phyloP scores from a whole-genome alignment of 2,113 vertebrate species.

The Isurus oxyrinchus region DNA sequence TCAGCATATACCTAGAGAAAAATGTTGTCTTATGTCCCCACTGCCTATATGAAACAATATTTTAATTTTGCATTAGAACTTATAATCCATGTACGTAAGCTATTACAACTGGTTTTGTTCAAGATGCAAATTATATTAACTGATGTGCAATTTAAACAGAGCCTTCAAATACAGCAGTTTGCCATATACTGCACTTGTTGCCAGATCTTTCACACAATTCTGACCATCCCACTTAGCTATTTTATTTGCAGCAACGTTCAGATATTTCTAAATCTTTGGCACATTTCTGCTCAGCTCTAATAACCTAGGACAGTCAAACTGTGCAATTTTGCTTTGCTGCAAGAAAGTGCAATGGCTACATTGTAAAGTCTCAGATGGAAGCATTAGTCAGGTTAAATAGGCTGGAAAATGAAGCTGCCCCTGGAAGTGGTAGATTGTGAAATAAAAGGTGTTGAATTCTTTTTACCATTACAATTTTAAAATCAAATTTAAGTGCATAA shows the following conservation, averaged over 20 bases:
- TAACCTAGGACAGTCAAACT: not conserved
- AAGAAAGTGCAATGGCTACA: not conserved
- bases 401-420: not conserved
- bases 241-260: not conserved
- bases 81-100: not conserved
- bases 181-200: not conserved
- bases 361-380: not conserved
- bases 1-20: not conserved
- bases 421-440: not conserved
- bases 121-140: not conserved
- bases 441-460: not conserved
- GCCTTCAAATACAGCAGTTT: not conserved
- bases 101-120: not conserved
- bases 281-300: not conserved
- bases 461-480: not conserved
- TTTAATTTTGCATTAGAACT: not conserved
- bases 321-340: not conserved
- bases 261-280: not conserved
- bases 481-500: not conserved
- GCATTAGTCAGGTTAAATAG: not conserved
- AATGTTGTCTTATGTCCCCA: not conserved
- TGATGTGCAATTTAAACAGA: not conserved
- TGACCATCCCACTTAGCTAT: not conserved
- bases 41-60: not conserved
- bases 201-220: not conserved